A percentile compares a stretch with the other conserved stretches of the same genome.
Evolutionary conservation across 2,113 vertebrate genomes (phyloP).

Genomic region (Syngnathus floridae): DNA sequence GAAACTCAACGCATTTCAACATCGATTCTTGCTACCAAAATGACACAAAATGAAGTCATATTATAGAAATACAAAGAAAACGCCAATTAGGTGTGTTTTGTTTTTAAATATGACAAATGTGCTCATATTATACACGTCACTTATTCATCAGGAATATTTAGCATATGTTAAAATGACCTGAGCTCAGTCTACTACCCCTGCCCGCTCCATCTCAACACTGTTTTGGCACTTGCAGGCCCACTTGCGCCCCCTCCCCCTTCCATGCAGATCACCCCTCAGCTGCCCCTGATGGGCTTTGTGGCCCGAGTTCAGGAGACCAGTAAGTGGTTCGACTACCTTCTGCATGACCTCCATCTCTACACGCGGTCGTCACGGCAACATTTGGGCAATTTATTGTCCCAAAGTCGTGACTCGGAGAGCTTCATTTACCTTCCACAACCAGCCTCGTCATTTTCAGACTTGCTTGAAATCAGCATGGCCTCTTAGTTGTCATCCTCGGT

Average conservation of each 20-base stretch:
- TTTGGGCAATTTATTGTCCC: not conserved
- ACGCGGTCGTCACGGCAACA: conserved; percentile 3
- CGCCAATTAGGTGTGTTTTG: not conserved
- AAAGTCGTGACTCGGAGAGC: not conserved
- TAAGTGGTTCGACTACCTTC: conserved; percentile 76
- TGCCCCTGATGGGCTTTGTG: conserved; percentile 99
- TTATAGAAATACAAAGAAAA: not conserved
- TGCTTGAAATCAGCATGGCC: not conserved
- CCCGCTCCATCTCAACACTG: conserved; percentile 27
- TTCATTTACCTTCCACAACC: not conserved
- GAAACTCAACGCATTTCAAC: not conserved
- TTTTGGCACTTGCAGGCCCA: conserved; percentile 76
- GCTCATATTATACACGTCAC: not conserved
- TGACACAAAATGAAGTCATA: not conserved
- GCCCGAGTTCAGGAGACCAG: conserved; percentile 99
- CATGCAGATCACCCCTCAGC: conserved; percentile 98
- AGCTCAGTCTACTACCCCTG: not conserved
- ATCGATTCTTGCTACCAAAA: not conserved
- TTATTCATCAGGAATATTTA: not conserved
- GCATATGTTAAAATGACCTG: not conserved
- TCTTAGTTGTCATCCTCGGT: not conserved
- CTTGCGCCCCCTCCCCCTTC: conserved; percentile 95
- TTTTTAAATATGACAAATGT: too few species aligned
- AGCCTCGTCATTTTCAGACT: not conserved
- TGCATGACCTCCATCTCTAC: conserved; percentile 36